Base-by-base conservation (phyloP, 2,113 vertebrate species). In the Lophochroa leadbeateri region DNA sequence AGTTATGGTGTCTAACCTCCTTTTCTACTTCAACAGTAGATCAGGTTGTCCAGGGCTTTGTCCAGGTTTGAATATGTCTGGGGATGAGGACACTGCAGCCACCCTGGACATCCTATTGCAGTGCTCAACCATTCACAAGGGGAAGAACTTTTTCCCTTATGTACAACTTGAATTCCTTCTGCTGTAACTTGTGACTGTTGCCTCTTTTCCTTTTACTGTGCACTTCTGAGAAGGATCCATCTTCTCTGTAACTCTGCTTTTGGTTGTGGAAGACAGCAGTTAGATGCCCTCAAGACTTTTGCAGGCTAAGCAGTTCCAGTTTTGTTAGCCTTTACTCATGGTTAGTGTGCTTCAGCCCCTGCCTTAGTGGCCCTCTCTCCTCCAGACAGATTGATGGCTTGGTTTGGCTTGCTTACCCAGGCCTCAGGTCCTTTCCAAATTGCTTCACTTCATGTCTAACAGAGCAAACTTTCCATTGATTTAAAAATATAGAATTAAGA, bases 311-410 rank as follows among this genome's bases (percentile, higher is more conserved):
- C 3, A 63, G 4, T 47, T 49, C 21, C 52, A 27, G 3, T 55
- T 86, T n/a, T 11, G 49, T 80, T 49, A 68, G 67, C 15, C 13
- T 79, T 82, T 72, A 23, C 5, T 80, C 11, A 13, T 13, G 27
- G 71, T 28, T 17, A 11, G 10, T 23, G 3, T 63, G 13, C 18
- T 61, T 18, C 21, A 74, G 11, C 14, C 7, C 3, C 4, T 37
- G 3, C 58, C 5, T 67, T 57, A 21, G 15, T 19, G 55, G 2
- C 7, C 6, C 4, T 29, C 0, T 3, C 14, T 47, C 11, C 17
- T n/a, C 11, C 41, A 64, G 33, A 61, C 20, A 64, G 39, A 23
- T 7, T 44, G 28, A 68, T 58, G 18, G 5, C 8, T 64, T 69
- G 25, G 7, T 44, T 82, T 25, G 18, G 21, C 41, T 58, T 72